Conservation (phyloP, 2,797 vertebrate species). For the Alfaro cultratus region DNA sequence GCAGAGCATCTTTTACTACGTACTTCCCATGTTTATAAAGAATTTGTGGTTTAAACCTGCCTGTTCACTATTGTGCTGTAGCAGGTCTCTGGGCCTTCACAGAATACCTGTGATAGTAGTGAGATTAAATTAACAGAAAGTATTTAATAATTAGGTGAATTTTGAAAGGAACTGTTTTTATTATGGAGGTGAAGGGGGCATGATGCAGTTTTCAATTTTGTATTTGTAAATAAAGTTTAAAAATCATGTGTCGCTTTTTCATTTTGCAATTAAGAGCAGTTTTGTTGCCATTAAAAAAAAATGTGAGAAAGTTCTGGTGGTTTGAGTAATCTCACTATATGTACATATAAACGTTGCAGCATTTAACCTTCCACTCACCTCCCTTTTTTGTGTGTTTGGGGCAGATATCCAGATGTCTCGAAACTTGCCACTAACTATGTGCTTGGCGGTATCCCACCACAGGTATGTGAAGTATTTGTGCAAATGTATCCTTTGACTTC, state of each 20-base stretch:
- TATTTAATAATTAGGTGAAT: background rate
- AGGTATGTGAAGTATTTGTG: conserved; percentile 7
- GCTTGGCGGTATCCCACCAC: background rate
- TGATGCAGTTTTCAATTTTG: background rate
- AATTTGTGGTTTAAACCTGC: background rate
- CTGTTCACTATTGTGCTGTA: background rate
- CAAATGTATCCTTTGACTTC: conserved; percentile 2
- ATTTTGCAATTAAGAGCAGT: background rate
- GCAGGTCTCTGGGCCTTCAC: background rate
- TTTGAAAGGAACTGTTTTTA: background rate
- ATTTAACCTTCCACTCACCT: conserved; percentile 10
- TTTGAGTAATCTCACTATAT: background rate
- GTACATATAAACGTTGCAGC: background rate
- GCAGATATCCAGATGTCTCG: conserved; percentile 18
- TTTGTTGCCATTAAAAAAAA: background rate
- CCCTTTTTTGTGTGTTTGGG: background rate
- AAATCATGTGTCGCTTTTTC: background rate
- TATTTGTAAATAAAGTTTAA: background rate
- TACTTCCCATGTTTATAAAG: no score
- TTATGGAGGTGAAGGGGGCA: background rate
- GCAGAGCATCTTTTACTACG: background rate
- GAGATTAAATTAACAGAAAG: background rate
- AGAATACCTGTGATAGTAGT: background rate
- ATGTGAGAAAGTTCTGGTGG: background rate
- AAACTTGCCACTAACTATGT: background rate